These are phyloP conservation scores for Ornithoptera priamus DNA, from an alignment of 2,888 invertebrate species.

Conservation along the genomic window DNA sequence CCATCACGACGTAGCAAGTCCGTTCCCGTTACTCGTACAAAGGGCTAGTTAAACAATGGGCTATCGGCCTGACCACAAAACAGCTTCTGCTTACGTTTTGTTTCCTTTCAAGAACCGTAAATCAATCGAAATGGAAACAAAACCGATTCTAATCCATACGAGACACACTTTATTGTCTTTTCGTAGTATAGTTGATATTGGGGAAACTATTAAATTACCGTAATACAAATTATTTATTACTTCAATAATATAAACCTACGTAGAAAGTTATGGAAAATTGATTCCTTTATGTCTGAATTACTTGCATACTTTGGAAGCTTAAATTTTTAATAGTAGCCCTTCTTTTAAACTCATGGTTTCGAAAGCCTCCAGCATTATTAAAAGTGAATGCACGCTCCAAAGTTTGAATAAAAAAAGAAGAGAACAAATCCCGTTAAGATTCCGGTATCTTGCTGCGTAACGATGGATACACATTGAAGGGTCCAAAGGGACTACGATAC, in stretches of 20 bases:
- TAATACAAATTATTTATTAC: too few relatives aligned
- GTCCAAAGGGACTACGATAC: constrained; percentile 35
- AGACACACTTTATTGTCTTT: too few relatives aligned
- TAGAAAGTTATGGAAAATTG: too few relatives aligned
- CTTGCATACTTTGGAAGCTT: too few relatives aligned
- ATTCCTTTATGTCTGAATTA: too few relatives aligned
- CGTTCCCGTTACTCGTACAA: constrained; percentile 66
- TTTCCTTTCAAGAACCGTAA: constrained; percentile 49
- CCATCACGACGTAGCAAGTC: constrained; percentile 46
- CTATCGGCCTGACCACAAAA: constrained; percentile 64
- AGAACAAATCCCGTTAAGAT: constrained; percentile 66
- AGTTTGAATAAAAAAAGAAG: constrained; percentile 62
- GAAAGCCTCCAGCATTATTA: constrained; percentile 56
- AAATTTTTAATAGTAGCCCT: neutral
- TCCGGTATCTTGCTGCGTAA: constrained; percentile 58
- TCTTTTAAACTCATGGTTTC: constrained; percentile 22
- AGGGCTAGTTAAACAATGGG: constrained; percentile 57
- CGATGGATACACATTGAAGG: constrained; percentile 32
- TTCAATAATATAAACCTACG: too few relatives aligned
- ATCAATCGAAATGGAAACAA: constrained; percentile 49
- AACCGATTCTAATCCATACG: constrained; percentile 14
- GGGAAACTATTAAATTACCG: too few relatives aligned
- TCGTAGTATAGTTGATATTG: too few relatives aligned
- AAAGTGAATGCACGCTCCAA: constrained; percentile 72
- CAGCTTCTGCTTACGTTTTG: constrained; percentile 62